phyloP scores from a whole-genome alignment of 2,797 vertebrate genomes.

The Megaceryle alcyon region DNA sequence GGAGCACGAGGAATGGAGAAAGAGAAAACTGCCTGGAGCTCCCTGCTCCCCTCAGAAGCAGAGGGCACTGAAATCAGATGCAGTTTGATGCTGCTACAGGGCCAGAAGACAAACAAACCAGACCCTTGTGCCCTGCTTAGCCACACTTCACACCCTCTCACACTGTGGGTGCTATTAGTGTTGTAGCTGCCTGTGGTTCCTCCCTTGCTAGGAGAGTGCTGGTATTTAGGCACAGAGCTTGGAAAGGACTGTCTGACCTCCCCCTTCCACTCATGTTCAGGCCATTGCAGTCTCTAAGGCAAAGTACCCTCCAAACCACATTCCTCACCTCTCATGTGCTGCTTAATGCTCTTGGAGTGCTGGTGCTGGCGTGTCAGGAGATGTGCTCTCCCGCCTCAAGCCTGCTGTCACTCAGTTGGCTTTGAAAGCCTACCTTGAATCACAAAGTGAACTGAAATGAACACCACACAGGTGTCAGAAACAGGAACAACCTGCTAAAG shows the following conservation, averaged over 20 bases:
- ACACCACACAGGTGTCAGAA: not conserved
- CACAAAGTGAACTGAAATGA: not conserved
- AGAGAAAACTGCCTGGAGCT: conserved; percentile 31
- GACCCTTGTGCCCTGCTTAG: not conserved
- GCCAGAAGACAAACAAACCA: not conserved
- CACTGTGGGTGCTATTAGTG: conserved; percentile 50
- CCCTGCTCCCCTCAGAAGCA: conserved; percentile 14
- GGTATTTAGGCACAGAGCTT: conserved; percentile 44
- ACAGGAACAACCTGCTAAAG: not conserved
- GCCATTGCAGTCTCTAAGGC: conserved; percentile 47
- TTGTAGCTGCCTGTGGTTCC: conserved; percentile 47
- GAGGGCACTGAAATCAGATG: conserved; percentile 40
- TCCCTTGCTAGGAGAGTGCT: conserved; percentile 32
- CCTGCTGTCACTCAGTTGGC: not conserved
- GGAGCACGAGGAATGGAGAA: conserved; percentile 66
- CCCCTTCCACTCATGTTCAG: not conserved
- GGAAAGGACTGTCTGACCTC: conserved; percentile 10
- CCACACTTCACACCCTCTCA: conserved; percentile 45
- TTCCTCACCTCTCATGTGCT: not conserved
- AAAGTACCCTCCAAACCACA: not conserved
- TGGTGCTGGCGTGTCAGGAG: not conserved
- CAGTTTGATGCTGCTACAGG: conserved; percentile 20
- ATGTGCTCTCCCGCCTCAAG: accelerated
- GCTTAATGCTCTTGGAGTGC: conserved; percentile 8
- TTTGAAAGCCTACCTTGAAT: not conserved